Evolutionary conservation across 1,140 invertebrate species (phyloP).

Genomic region (Ladona fulva): DNA sequence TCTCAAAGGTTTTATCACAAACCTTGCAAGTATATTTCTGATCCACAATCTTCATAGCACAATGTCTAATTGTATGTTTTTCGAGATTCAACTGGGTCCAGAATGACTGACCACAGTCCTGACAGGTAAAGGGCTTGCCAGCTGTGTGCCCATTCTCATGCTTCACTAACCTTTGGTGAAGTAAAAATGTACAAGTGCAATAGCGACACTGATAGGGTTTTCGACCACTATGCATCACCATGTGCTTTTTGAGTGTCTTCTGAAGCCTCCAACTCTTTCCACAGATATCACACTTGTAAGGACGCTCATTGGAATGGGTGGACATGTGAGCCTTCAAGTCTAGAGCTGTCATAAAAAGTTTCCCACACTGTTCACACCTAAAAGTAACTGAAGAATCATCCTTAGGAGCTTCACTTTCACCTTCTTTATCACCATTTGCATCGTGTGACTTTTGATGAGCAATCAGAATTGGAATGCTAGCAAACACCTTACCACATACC

Average conservation of each 20-base stretch:
- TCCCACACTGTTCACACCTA: conserved; percentile 35
- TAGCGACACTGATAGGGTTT: conserved; percentile 46
- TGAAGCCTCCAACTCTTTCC: conserved; percentile 35
- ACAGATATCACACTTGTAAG: conserved; percentile 19
- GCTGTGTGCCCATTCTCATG: neutral
- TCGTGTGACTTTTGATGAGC: conserved; percentile 42
- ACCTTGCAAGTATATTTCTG: neutral
- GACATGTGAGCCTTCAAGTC: conserved; percentile 14
- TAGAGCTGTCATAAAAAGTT: conserved; percentile 30
- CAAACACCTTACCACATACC: conserved; percentile 45
- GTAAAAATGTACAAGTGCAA: conserved; percentile 26
- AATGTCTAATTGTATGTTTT: neutral
- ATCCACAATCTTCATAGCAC: neutral
- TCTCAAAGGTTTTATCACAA: neutral
- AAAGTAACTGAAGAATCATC: conserved; percentile 32
- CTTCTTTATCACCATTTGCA: conserved; percentile 28
- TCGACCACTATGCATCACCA: conserved; percentile 41
- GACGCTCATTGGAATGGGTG: neutral
- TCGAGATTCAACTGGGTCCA: neutral
- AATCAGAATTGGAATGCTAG: conserved; percentile 42
- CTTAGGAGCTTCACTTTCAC: neutral
- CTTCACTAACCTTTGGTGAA: neutral
- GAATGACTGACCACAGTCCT: neutral
- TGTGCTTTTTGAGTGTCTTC: conserved; percentile 42
- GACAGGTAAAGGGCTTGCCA: neutral